phyloP scores from a whole-genome alignment of 2,113 vertebrate species.

The Triplophysa siluroides region DNA sequence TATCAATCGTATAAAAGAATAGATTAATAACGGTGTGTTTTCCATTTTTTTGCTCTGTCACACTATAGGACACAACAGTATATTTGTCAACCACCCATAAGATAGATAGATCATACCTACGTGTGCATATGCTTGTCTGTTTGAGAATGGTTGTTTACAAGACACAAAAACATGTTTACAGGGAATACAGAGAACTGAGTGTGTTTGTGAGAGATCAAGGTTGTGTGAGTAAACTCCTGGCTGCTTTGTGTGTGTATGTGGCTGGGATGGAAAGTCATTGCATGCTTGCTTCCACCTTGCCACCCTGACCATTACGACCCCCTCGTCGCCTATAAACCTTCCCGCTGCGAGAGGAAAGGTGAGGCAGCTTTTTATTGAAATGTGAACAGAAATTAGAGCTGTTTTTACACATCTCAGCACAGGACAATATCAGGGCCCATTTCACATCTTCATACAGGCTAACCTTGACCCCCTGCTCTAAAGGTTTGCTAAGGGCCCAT shows the following conservation, averaged over 20 bases:
- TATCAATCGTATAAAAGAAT: too few relatives aligned
- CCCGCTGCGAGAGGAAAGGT: slow-evolving; percentile 39
- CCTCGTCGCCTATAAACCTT: slow-evolving; percentile 43
- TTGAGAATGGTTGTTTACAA: background rate
- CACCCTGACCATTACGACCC: slow-evolving; percentile 37
- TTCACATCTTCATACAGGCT: slow-evolving; percentile 52
- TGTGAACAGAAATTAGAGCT: slow-evolving; percentile 47
- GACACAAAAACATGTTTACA: slow-evolving; percentile 20
- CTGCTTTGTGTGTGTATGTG: background rate
- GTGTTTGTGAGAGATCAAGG: background rate
- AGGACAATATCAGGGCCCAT: slow-evolving; percentile 53
- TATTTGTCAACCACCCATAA: background rate
- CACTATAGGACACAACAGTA: background rate
- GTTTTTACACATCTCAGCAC: slow-evolving; percentile 49
- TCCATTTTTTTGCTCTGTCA: too few relatives aligned
- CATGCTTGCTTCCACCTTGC: slow-evolving; percentile 34
- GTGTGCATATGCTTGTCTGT: background rate
- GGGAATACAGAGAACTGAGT: background rate
- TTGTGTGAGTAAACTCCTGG: slow-evolving; percentile 8
- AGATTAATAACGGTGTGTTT: too few relatives aligned
- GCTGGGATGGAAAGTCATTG: slow-evolving; percentile 28
- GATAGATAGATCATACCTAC: background rate
- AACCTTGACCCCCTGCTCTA: slow-evolving; percentile 56
- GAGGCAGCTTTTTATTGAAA: slow-evolving; percentile 51
- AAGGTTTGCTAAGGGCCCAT: slow-evolving; percentile 51